These are phyloP conservation scores for Neoniphon sammara DNA, from an alignment of 2,797 vertebrate genomes.

Conservation along the genomic window DNA sequence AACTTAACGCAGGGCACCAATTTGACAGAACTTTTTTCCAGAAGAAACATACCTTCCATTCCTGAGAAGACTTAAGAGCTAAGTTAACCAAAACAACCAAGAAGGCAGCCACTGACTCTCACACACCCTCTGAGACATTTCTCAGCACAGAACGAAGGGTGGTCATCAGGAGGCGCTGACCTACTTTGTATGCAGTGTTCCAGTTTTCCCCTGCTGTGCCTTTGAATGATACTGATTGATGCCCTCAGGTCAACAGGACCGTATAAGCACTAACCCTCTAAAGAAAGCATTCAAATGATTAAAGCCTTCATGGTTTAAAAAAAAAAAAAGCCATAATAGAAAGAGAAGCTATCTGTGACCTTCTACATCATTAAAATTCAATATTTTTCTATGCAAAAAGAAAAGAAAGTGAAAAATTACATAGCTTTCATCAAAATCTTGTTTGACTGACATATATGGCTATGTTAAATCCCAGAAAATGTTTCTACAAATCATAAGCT, in stretches of 20 bases:
- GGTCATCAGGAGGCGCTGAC: conserved; percentile 59
- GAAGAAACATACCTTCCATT: conserved; percentile 51
- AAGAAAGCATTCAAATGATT: conserved; percentile 21
- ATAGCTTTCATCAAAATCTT: not conserved
- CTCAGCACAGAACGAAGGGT: conserved; percentile 46
- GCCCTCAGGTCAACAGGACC: conserved; percentile 56
- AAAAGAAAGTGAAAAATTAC: not conserved
- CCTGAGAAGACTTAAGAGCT: conserved; percentile 28
- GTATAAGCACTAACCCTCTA: conserved; percentile 8
- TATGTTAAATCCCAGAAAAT: not conserved
- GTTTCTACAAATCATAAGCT: not conserved
- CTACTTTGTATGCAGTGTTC: conserved; percentile 66
- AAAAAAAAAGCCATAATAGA: not conserved
- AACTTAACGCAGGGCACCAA: conserved; percentile 20
- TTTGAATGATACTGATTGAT: conserved; percentile 63
- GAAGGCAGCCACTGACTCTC: not conserved
- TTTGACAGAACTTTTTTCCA: conserved; percentile 27
- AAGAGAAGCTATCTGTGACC: not conserved
- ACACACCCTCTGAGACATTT: conserved; percentile 43
- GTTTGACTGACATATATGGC: not conserved
- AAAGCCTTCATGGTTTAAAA: not conserved
- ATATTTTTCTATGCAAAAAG: not conserved
- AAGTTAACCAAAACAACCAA: conserved; percentile 36
- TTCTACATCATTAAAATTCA: not conserved
- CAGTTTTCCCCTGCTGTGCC: conserved; percentile 60